phyloP scores from a whole-genome alignment of 2,113 vertebrate species.

The Rhineura floridana region DNA sequence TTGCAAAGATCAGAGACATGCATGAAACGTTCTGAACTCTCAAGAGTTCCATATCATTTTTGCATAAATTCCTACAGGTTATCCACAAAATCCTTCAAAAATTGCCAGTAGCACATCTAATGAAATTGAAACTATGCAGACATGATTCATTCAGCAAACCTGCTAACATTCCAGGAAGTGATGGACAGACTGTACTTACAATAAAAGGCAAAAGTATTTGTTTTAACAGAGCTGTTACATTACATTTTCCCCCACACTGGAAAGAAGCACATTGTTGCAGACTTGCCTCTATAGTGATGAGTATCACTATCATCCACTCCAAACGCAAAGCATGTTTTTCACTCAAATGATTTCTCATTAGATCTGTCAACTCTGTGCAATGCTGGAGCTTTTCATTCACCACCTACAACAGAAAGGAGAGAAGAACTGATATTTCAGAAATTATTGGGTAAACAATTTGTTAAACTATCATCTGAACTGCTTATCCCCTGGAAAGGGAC shows the following conservation, averaged over 20 bases:
- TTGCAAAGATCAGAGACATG: too few species aligned
- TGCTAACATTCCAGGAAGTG: not conserved
- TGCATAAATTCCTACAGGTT: not conserved
- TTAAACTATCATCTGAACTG: not conserved
- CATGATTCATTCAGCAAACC: not conserved
- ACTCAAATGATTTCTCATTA: slow-evolving; percentile 95
- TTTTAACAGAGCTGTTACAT: not conserved
- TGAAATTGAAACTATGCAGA: not conserved
- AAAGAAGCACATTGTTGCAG: not conserved
- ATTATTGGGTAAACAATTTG: not conserved
- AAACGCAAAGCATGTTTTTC: slow-evolving; percentile 92
- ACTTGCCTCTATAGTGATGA: slow-evolving; percentile 95
- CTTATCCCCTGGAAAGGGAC: not conserved
- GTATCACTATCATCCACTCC: slow-evolving; percentile 98
- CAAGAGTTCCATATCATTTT: not conserved
- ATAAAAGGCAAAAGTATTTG: not conserved
- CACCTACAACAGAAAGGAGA: slow-evolving; percentile 76
- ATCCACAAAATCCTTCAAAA: not conserved
- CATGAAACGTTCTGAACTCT: not conserved
- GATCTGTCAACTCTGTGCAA: slow-evolving; percentile 92
- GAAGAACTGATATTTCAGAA: not conserved
- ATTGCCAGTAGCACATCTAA: not conserved
- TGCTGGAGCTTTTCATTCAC: slow-evolving; percentile 98
- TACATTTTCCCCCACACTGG: not conserved
- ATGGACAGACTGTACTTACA: not conserved